Base-by-base conservation (phyloP, 2,113 vertebrate species). In the Canis aureus region DNA sequence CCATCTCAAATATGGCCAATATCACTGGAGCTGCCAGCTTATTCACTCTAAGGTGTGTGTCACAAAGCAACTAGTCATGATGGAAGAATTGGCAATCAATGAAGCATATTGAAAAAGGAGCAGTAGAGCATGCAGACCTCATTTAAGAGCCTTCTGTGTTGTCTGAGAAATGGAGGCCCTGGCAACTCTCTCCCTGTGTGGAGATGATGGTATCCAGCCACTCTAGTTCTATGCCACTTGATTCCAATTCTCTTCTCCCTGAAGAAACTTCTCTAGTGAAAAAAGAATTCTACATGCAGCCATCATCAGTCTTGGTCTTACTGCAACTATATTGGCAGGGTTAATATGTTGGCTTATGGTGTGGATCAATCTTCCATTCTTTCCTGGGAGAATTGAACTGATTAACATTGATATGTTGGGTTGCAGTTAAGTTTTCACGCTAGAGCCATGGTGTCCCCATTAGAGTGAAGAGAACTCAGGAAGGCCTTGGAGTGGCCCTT, bases 31-130 rank as follows among this genome's bases (percentile, higher is more conserved):
- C 82, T 73, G 71, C 13, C 23, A 66, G 86, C 62, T 57, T 59
- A 87, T 71, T 83, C 55, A 96, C 59, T 51, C 17, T 86, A 57
- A 92, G 8, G 25, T 74, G 38, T 64, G 7, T 87, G 73, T 90
- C 53, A 78, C n/a, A 79, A 83, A 93, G 62, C 81, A 67, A 27
- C 87, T 78, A 94, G 32, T 91, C 69, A 88, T n/a, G 64, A 86
- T 19, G 81, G 35, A 83, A 88, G 55, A 83, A 73, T 22, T 35
- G 55, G 35, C 9, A 20, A 51, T 76, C 29, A 85, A 57, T 93
- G n/a, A 95, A 87, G 91, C 23, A 38, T 74, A 89, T 2, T 94
- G 57, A 71, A 76, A 88, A 76, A 85, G 25, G 27, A 90, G 62
- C 84, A 15, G 29, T 23, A 53, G 27, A 43, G 81, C 38, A 62